Evolutionary conservation across 1,140 invertebrate species (phyloP).

Genomic region (Euwallacea fornicatus): DNA sequence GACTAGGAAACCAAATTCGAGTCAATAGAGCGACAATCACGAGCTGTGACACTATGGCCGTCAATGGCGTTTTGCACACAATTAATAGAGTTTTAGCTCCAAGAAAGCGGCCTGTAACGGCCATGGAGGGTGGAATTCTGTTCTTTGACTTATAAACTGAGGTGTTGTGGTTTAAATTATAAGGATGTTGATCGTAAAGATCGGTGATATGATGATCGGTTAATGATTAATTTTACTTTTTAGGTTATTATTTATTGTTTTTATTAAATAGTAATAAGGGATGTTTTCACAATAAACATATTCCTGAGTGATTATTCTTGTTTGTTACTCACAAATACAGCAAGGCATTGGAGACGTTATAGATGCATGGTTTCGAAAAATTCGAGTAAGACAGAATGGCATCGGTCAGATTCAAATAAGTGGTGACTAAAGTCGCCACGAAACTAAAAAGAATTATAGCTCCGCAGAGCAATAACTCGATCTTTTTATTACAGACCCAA

Average conservation of each 20-base stretch:
- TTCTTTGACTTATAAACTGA: slow-evolving; percentile 52
- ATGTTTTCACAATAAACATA: not conserved
- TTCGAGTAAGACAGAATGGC: slow-evolving; percentile 57
- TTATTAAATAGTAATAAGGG: not conserved
- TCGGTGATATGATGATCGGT: not conserved
- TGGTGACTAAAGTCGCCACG: slow-evolving; percentile 60
- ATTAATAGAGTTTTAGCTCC: slow-evolving; percentile 58
- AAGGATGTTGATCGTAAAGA: slow-evolving; percentile 1
- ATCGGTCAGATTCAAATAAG: slow-evolving; percentile 64
- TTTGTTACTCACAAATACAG: slow-evolving; percentile 35
- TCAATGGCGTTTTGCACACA: slow-evolving; percentile 64
- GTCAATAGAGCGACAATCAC: slow-evolving; percentile 60
- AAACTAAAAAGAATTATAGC: slow-evolving; percentile 56
- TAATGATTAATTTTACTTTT: not conserved
- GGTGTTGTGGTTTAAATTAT: slow-evolving; percentile 3
- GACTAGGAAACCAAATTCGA: slow-evolving; percentile 57
- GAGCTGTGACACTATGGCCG: slow-evolving; percentile 62
- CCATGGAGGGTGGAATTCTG: slow-evolving; percentile 49
- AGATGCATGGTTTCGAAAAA: slow-evolving; percentile 66
- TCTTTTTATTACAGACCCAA: slow-evolving; percentile 31
- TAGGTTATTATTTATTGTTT: not conserved
- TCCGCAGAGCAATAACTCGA: slow-evolving; percentile 51
- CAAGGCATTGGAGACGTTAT: slow-evolving; percentile 55
- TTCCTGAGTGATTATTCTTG: not conserved
- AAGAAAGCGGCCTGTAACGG: slow-evolving; percentile 42